These are phyloP conservation scores for Lepeophtheirus nordmannii DNA, from an alignment of 2,888 invertebrate genomes.

Conservation along the genomic window DNA sequence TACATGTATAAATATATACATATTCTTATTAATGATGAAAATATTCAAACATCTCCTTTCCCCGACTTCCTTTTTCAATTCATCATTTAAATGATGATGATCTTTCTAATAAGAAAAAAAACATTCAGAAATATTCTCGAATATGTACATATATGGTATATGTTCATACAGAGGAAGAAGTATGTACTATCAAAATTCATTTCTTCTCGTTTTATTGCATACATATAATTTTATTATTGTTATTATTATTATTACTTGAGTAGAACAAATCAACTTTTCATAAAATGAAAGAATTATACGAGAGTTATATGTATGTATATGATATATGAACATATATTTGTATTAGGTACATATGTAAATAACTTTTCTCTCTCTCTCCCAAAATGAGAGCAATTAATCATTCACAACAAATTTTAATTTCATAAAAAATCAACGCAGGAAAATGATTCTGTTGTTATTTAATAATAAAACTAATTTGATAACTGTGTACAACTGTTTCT, in stretches of 20 bases:
- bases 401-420: not conserved
- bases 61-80: not conserved
- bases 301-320: not conserved
- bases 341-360: slow-evolving; percentile 1
- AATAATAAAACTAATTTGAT: too few species aligned
- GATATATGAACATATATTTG: not conserved
- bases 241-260: not conserved
- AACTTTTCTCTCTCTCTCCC: not conserved
- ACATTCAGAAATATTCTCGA: not conserved
- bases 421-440: not conserved
- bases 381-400: slow-evolving; percentile 8
- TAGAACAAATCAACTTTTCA: not conserved
- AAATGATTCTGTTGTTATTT: too few species aligned
- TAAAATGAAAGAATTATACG: not conserved
- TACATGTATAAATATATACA: not conserved
- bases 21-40: not conserved
- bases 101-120: not conserved
- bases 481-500: not conserved
- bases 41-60: not conserved
- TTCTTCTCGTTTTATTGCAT: too few species aligned
- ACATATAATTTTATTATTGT: too few species aligned
- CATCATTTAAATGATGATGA: not conserved
- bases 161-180: too few species aligned
- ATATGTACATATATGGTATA: not conserved
- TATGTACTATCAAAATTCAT: too few species aligned